Conservation (phyloP, 2,888 invertebrate species). For the Baronia brevicornis region DNA sequence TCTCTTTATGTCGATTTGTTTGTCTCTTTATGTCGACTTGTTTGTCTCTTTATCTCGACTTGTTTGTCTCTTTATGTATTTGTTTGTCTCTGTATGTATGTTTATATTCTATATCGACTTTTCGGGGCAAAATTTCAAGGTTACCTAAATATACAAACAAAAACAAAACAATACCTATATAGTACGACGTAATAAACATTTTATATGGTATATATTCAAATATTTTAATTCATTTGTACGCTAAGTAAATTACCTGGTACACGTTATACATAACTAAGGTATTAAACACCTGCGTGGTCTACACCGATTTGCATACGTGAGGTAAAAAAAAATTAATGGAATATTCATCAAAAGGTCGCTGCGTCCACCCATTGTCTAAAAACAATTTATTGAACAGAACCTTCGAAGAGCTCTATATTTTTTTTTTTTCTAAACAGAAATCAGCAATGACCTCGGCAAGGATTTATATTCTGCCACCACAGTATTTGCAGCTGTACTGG, state of each 20-base stretch:
- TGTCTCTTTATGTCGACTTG: too few species aligned
- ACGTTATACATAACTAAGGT: conserved; percentile 12
- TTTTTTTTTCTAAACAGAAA: conserved; percentile 25
- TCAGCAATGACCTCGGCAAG: conserved; percentile 34
- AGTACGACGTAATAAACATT: conserved; percentile 7
- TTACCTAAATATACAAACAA: conserved; percentile 1
- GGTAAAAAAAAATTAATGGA: conserved; percentile 50
- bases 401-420: conserved; percentile 29
- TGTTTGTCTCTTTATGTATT: too few species aligned
- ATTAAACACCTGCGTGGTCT: conserved; percentile 23
- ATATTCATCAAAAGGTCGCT: conserved; percentile 54
- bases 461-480: conserved; percentile 45
- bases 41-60: too few species aligned
- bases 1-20: too few species aligned
- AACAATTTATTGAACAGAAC: conserved; percentile 41
- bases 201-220: conserved; percentile 9
- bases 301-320: conserved; percentile 15
- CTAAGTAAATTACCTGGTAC: conserved; percentile 14
- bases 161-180: conserved; percentile 1
- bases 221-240: conserved; percentile 11
- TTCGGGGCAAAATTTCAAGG: too few species aligned
- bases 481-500: conserved; percentile 41
- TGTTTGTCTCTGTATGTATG: too few species aligned
- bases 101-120: too few species aligned
- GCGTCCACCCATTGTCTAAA: conserved; percentile 43